These are phyloP conservation scores for Beris chalybata DNA, from an alignment of 2,888 invertebrate species.

Conservation along the genomic window DNA sequence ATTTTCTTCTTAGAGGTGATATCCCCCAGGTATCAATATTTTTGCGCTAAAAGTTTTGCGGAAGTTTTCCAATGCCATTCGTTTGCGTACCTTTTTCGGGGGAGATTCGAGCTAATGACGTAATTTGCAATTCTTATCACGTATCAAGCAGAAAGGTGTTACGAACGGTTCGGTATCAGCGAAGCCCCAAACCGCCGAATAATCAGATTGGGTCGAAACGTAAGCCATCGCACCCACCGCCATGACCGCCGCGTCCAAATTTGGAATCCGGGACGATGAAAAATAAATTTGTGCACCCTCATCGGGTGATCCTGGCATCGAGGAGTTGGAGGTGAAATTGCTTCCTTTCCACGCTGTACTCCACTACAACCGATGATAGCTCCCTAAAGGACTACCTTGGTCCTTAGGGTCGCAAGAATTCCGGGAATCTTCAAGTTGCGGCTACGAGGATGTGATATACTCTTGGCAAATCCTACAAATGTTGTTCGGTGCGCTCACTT, in stretches of 20 bases:
- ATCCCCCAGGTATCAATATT: constrained; percentile 36
- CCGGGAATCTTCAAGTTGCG: neutral
- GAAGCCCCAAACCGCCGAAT: neutral
- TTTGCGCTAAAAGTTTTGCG: constrained; percentile 18
- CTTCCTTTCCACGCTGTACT: constrained; percentile 17
- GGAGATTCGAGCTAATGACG: constrained; percentile 32
- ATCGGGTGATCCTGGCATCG: neutral
- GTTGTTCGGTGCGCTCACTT: constrained; percentile 23
- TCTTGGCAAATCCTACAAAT: constrained; percentile 10
- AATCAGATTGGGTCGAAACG: constrained; percentile 15
- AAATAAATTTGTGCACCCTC: constrained; percentile 1
- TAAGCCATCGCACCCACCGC: constrained; percentile 7
- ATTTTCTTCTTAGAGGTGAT: constrained; percentile 22
- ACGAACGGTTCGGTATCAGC: neutral
- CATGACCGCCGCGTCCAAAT: constrained; percentile 10
- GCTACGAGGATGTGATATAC: neutral
- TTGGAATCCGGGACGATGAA: constrained; percentile 10
- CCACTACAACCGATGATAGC: neutral
- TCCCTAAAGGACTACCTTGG: neutral
- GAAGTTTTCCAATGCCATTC: constrained; percentile 1
- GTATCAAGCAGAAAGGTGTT: constrained; percentile 34
- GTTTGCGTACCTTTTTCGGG: constrained; percentile 13
- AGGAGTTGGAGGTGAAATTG: neutral
- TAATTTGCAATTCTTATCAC: constrained; percentile 34
- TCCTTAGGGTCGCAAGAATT: constrained; percentile 5